These are phyloP conservation scores for Phortica variegata DNA, from an alignment of 1,140 invertebrate species.

Conservation along the genomic window DNA sequence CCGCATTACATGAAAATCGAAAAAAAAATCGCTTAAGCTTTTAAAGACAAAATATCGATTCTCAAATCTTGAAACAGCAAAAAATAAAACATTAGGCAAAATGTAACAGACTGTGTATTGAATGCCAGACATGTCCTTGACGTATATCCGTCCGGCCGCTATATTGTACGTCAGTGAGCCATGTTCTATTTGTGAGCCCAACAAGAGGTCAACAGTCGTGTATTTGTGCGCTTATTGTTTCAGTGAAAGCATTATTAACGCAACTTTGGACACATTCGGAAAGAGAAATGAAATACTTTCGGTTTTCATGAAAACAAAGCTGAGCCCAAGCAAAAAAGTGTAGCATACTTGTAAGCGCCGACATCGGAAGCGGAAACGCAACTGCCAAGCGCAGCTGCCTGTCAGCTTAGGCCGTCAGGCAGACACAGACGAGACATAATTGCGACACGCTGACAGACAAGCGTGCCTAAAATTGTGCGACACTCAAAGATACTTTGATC, in stretches of 20 bases:
- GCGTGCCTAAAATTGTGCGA: constrained; percentile 23
- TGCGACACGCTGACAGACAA: constrained; percentile 12
- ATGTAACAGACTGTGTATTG: no score
- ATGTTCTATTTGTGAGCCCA: no score
- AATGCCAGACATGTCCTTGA: no score
- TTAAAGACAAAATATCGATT: constrained; percentile 32
- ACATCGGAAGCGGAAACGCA: constrained; percentile 17
- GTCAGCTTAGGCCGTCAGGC: constrained; percentile 35
- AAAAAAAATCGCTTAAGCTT: background rate
- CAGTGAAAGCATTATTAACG: no score
- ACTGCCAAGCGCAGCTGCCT: constrained; percentile 53
- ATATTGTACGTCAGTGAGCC: constrained; percentile 21
- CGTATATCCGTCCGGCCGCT: constrained; percentile 39
- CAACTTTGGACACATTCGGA: no score
- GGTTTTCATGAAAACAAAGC: no score
- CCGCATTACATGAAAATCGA: constrained; percentile 19
- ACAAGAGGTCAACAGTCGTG: no score
- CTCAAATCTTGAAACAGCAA: constrained; percentile 9
- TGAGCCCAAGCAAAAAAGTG: constrained; percentile 1
- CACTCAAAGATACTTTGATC: no score
- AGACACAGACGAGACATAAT: constrained; percentile 13
- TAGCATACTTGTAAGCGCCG: constrained; percentile 11
- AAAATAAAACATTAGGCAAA: background rate
- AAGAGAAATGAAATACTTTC: no score
- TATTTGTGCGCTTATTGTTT: no score